phyloP scores from a whole-genome alignment of 2,888 invertebrate genomes.

The Standfussiana lucernea region DNA sequence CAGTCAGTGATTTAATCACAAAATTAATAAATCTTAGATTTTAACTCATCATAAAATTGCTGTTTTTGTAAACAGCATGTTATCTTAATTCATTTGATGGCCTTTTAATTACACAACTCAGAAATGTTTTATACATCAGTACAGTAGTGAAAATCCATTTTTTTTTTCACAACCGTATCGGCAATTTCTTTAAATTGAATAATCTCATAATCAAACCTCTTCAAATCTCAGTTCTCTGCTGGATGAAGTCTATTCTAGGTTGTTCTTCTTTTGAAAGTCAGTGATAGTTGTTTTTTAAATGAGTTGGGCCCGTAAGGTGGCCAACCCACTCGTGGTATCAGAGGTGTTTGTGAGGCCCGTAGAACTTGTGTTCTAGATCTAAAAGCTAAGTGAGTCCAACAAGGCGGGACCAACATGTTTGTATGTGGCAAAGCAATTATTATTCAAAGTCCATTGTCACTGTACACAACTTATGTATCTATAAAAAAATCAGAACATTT shows the following conservation, averaged over 20 bases:
- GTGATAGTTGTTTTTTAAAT: not conserved
- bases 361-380: not conserved
- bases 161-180: not conserved
- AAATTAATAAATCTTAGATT: conserved; percentile 3
- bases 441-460: not conserved
- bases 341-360: not conserved
- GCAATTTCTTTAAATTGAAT: not conserved
- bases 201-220: not conserved
- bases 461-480: not conserved
- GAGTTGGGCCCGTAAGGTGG: not conserved
- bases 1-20: not conserved
- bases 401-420: not conserved
- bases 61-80: not conserved
- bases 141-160: not conserved
- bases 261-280: not conserved
- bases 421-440: not conserved
- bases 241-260: not conserved
- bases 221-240: not conserved
- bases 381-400: not conserved
- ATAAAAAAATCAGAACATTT: not conserved
- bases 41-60: not conserved
- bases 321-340: not conserved
- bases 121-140: not conserved
- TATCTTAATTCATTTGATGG: not conserved
- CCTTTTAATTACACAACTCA: not conserved